Conservation (phyloP, 2,888 invertebrate species). For the Tachina grossa region DNA sequence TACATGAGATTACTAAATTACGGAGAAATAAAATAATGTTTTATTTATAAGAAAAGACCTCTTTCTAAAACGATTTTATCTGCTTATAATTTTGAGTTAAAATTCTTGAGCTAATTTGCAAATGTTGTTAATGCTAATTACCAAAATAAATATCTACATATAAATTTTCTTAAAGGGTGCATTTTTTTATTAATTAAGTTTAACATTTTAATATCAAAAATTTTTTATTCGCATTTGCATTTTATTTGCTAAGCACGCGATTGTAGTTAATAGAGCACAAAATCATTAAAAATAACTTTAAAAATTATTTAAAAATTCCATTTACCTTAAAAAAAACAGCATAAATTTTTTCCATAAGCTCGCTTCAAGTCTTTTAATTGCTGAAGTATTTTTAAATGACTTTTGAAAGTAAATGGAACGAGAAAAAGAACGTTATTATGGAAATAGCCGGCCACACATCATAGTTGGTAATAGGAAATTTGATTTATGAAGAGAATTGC, state of each 20-base stretch:
- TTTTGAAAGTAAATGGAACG: no score
- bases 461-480: no score
- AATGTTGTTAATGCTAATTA: conserved; percentile 49
- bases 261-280: conserved; percentile 66
- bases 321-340: conserved; percentile 5
- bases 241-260: conserved; percentile 60
- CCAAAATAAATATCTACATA: conserved; percentile 14
- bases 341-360: conserved; percentile 26
- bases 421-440: neutral
- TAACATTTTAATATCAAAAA: conserved; percentile 23
- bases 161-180: conserved; percentile 39
- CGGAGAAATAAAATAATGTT: conserved; percentile 17
- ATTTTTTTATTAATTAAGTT: conserved; percentile 46
- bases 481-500: no score
- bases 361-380: conserved; percentile 42
- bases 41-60: conserved; percentile 2
- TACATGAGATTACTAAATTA: conserved; percentile 34
- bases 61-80: conserved; percentile 1
- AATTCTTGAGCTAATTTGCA: conserved; percentile 39
- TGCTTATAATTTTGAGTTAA: conserved; percentile 14
- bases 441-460: neutral
- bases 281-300: conserved; percentile 66
- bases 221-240: conserved; percentile 53
- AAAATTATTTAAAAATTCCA: conserved; percentile 53
- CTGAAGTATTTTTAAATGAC: no score